These are phyloP conservation scores for Sclerurus mexicanus DNA, from an alignment of 2,113 vertebrate species.

Conservation along the genomic window DNA sequence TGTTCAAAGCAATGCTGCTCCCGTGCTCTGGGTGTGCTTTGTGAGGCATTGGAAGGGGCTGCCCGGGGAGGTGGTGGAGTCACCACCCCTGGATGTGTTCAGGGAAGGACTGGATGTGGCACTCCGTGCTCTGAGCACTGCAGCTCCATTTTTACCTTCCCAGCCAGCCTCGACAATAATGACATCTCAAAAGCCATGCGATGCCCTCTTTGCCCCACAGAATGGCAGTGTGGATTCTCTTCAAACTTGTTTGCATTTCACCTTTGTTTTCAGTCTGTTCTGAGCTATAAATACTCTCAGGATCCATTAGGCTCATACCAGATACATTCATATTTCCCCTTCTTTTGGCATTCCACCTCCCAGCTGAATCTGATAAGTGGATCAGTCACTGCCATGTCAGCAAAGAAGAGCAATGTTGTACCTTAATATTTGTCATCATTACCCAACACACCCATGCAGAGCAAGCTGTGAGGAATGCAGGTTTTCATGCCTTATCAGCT, in stretches of 20 bases:
- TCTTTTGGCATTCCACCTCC: constrained; percentile 49
- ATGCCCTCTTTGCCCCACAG: background rate
- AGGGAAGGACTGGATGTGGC: background rate
- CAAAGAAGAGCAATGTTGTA: background rate
- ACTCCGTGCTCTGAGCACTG: background rate
- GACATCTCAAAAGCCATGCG: background rate
- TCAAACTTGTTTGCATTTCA: background rate
- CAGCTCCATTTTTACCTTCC: background rate
- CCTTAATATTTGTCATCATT: constrained; percentile 67
- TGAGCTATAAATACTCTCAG: background rate
- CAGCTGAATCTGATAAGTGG: constrained; percentile 64
- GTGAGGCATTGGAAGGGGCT: background rate
- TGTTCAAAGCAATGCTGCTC: background rate
- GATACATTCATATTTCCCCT: constrained; percentile 37
- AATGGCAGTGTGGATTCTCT: background rate
- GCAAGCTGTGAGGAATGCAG: constrained; percentile 63
- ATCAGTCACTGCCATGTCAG: constrained; percentile 55
- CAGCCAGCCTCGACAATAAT: background rate
- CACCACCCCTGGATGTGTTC: background rate
- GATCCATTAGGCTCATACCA: background rate
- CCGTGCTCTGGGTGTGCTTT: background rate
- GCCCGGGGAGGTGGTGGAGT: background rate
- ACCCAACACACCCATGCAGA: constrained; percentile 65
- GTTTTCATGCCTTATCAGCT: constrained; percentile 68
- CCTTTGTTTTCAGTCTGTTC: background rate